A percentile compares a stretch with the other conserved stretches of the same genome.
Evolutionary conservation across 2,797 vertebrate genomes (phyloP).

Genomic region (Lepilemur septentrionalis): DNA sequence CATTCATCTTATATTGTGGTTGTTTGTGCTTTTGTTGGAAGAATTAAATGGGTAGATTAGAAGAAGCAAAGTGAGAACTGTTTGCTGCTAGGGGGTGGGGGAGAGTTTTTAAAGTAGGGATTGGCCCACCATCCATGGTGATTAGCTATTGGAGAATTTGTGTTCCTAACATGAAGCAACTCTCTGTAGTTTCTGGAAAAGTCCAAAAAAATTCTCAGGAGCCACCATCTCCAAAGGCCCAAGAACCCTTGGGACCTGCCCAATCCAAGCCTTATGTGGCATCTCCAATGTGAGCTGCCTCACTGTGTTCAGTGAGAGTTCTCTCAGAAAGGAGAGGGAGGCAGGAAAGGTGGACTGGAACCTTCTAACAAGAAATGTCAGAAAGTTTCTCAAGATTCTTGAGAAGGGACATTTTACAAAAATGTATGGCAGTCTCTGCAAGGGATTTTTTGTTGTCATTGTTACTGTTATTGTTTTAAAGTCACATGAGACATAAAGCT

Average conservation of each 20-base stretch:
- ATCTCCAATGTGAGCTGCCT: neutral
- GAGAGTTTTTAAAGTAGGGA: neutral
- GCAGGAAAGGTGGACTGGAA: neutral
- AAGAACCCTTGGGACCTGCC: neutral
- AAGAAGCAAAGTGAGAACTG: neutral
- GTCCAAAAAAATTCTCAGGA: neutral
- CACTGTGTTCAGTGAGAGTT: neutral
- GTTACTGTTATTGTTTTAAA: conserved; percentile 22
- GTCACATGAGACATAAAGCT: neutral
- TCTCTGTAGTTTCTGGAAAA: conserved; percentile 46
- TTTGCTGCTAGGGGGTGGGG: neutral
- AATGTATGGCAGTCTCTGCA: neutral
- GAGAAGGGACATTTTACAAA: neutral
- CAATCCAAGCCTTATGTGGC: neutral
- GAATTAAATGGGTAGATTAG: neutral
- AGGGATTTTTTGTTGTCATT: neutral
- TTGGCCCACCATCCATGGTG: neutral
- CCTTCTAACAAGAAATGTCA: neutral
- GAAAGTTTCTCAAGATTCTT: neutral
- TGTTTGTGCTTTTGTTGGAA: neutral
- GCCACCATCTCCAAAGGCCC: neutral
- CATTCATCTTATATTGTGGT: neutral
- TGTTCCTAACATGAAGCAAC: conserved; percentile 58
- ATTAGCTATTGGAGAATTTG: neutral
- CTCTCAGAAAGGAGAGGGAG: neutral